Base-by-base conservation (phyloP, 2,888 invertebrate genomes). In the Beris chalybata region DNA sequence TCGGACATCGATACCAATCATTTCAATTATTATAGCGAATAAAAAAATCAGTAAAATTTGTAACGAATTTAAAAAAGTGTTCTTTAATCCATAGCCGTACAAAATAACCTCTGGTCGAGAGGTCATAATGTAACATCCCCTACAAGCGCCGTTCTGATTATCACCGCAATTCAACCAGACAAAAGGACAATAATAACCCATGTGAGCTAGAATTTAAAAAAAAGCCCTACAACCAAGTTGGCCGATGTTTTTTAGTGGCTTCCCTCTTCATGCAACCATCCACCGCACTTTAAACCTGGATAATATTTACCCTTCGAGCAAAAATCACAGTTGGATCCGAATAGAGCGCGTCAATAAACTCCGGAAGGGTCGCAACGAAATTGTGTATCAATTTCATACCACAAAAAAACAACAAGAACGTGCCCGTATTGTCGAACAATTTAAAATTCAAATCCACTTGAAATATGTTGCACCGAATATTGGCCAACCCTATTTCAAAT, bases 371-470 rank as follows among this genome's bases (percentile, higher is more conserved):
- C 30, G 5, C 9, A 30, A 31, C 7, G 30, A 54, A 54, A 31
- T 29, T 31, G 31, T 12, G 31, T 38, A 56, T 56, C 56, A 56
- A 56, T 56, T 56, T 56, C 56, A 56, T 15, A 15, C 12, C 6
- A 9, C 53, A 53, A 12, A 9, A 38, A 12, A 31, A 58, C 13
- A 11, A 11, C 30, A 59, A 59, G 48, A 48, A 47, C 59, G 9
- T 48, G 59, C 59, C 59, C 59, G 59, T 61, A 61, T 61, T 61
- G 52, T 61, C 50, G 11, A 43, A 30, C 48, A 63, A 65, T 65
- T 68, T 65, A 52, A 65, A 68, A 68, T 68, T 68, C 65, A 63
- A 68, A 68, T 65, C 65, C 65, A 63, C 68, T 68, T 63, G 65
- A 68, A 66, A 66, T 61, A 61, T 61, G 61, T 66, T 59, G 22